phyloP scores from a whole-genome alignment of 2,888 invertebrate species.

The Amphipyra tragopoginis region DNA sequence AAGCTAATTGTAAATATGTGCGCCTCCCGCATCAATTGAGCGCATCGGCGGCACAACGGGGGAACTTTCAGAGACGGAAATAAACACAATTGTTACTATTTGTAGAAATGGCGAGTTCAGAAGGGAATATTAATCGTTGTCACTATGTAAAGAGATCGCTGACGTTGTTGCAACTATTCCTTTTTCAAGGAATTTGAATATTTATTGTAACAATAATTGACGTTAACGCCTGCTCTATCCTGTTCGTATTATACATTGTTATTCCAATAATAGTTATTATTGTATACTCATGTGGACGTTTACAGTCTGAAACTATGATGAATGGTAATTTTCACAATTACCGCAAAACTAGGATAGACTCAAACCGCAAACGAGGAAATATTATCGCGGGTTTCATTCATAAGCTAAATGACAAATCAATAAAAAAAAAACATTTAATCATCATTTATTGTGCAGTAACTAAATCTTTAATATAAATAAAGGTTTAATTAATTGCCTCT shows the following conservation, averaged over 20 bases:
- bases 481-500: too few species aligned
- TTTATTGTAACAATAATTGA: conserved; percentile 20
- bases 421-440: too few species aligned
- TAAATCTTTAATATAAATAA: too few species aligned
- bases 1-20: conserved; percentile 86
- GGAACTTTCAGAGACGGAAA: conserved; percentile 86
- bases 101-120: conserved; percentile 78
- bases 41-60: conserved; percentile 80
- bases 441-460: too few species aligned
- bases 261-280: conserved; percentile 4
- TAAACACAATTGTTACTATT: conserved; percentile 83
- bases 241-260: conserved; percentile 12
- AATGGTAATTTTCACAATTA: conserved; percentile 17
- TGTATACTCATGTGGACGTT: neutral
- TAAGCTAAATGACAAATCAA: neutral
- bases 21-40: conserved; percentile 88
- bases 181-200: conserved; percentile 29
- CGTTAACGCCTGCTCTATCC: neutral
- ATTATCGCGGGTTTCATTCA: conserved; percentile 39
- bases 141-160: conserved; percentile 40
- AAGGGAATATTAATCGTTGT: conserved; percentile 48
- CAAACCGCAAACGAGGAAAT: conserved; percentile 40
- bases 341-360: conserved; percentile 40
- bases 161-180: conserved; percentile 16
- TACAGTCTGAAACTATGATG: neutral